Base-by-base conservation (phyloP, 2,888 invertebrate genomes). In the Parapristionchus giblindavisi region DNA sequence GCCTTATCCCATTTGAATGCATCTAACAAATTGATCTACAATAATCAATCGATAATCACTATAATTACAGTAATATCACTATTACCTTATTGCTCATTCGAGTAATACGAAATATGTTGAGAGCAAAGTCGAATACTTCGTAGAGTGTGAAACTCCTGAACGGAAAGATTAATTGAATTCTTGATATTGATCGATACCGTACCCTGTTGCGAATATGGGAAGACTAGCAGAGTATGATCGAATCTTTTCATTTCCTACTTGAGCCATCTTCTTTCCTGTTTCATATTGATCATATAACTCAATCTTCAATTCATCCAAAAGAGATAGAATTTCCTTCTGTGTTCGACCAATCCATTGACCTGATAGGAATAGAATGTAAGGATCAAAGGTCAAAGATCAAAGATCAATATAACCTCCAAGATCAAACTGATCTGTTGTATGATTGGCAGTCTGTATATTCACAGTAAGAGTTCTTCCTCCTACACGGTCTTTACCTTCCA, bases 311-410 rank as follows among this genome's bases (percentile, higher is more conserved):
- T 71, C 70, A 14, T 71, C 34, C 5, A 71, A 56, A 3, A 71
- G 77, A 24, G 88, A 81, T 48, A 89, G 79, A 8, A 89, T 80
- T 52, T 89, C 84, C 74, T 86, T 84, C 78, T 90, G 90, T 4
- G 88, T 87, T 11, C 88, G 86, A 3, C 89, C 89, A 21, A 90
- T 88, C 84, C 89, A 90, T 24, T 89, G 88, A 6, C 88, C 90
- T 79, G 58, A 36, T 73, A 38, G 29, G n/a, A n/a, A n/a, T n/a
- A n/a, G n/a, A n/a, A n/a, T n/a, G n/a, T n/a, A n/a, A n/a, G n/a
- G n/a, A n/a, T n/a, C n/a, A n/a, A n/a, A n/a, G n/a, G n/a, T n/a
- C n/a, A n/a, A n/a, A 43, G 40, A 14, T 0, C 2, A 5, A 17
- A 60, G 14, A 36, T 29, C 68, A 17, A 24, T 32, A 36, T 29